These are phyloP conservation scores for Eutolmus rufibarbis DNA, from an alignment of 2,888 invertebrate genomes.

Conservation along the genomic window DNA sequence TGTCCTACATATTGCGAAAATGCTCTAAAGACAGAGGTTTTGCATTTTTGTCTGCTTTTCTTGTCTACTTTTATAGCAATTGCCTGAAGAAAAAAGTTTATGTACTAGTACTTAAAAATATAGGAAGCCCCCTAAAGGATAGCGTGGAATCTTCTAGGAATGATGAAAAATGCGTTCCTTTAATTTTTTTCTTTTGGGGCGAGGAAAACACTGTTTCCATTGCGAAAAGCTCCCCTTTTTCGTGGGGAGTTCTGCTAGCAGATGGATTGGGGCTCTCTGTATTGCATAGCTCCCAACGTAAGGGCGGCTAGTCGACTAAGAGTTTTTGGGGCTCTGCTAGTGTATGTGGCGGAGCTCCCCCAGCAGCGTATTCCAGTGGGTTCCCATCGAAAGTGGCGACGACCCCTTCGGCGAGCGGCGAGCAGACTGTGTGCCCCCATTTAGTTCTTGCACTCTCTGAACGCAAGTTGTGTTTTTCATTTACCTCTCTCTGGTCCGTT, in stretches of 20 bases:
- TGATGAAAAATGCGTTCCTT: not conserved
- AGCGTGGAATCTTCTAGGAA: not conserved
- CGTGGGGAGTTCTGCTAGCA: not conserved
- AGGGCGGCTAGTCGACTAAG: not conserved
- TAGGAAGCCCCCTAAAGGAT: not conserved
- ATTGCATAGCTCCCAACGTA: not conserved
- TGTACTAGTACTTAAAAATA: not conserved
- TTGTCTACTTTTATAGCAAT: not conserved
- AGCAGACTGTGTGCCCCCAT: slow-evolving; percentile 53
- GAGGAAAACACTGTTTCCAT: not conserved
- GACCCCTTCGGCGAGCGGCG: not conserved
- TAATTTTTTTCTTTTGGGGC: not conserved
- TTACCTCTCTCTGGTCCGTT: slow-evolving; percentile 48
- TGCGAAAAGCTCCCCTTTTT: not conserved
- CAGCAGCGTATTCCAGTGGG: not conserved
- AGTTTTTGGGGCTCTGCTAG: not conserved
- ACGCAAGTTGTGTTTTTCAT: slow-evolving; percentile 62
- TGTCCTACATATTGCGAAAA: not conserved
- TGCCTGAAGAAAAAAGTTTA: not conserved
- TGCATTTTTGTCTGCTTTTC: not conserved
- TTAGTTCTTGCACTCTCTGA: slow-evolving; percentile 65
- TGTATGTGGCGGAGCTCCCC: not conserved
- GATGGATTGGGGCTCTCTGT: not conserved
- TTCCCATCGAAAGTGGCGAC: slow-evolving; percentile 32
- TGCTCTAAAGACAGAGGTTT: not conserved